These are phyloP conservation scores for Pristionchus mayeri DNA, from an alignment of 2,888 invertebrate genomes.

Conservation along the genomic window DNA sequence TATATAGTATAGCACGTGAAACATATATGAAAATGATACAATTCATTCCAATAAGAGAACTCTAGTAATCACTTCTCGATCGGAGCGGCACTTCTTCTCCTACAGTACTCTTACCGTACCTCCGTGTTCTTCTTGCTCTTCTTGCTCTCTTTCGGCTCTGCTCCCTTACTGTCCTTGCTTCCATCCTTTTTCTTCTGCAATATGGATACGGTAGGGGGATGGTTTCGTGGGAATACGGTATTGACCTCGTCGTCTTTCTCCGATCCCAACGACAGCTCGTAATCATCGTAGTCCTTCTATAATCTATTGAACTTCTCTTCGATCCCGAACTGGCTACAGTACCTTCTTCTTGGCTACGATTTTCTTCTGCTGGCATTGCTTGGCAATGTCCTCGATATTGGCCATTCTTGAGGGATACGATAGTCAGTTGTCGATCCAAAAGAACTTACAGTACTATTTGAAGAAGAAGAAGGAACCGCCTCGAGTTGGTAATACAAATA, in stretches of 20 bases:
- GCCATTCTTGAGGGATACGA: background rate
- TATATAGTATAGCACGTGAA: no score
- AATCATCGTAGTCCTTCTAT: conserved; percentile 42
- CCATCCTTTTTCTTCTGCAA: conserved; percentile 6
- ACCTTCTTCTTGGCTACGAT: conserved; percentile 22
- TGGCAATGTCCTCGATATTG: conserved; percentile 23
- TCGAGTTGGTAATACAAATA: no score
- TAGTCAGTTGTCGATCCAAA: no score
- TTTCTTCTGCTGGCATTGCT: background rate
- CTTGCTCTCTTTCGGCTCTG: background rate
- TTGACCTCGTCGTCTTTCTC: conserved; percentile 10
- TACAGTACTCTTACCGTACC: background rate
- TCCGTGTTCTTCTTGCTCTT: conserved; percentile 1
- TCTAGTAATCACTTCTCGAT: background rate
- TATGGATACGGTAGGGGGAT: background rate
- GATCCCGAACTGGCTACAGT: background rate
- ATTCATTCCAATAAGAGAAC: no score
- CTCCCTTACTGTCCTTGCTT: background rate
- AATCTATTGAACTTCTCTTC: background rate
- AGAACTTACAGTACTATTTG: no score
- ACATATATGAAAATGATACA: no score
- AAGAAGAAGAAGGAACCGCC: no score
- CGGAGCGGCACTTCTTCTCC: background rate
- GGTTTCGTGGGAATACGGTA: background rate
- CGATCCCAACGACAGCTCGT: background rate